A percentile compares a stretch with the other conserved stretches of the same genome.
These are phyloP conservation scores for Myathropa florea DNA, from an alignment of 2,888 invertebrate species.

Conservation along the genomic window DNA sequence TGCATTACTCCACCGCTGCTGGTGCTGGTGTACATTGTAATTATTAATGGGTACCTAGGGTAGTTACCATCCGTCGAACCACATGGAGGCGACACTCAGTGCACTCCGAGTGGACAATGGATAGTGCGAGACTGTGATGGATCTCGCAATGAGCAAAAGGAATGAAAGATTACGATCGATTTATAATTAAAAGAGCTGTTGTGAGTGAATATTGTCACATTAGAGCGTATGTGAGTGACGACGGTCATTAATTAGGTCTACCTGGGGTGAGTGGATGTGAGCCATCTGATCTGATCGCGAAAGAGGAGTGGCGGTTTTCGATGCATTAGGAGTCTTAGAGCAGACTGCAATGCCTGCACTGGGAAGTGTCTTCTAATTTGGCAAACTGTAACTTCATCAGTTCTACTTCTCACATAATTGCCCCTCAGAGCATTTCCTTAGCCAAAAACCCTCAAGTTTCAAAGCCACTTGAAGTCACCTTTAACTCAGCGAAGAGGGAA, in stretches of 20 bases:
- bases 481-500: background rate
- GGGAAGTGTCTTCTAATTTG: too few species aligned
- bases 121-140: constrained; percentile 20
- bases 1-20: constrained; percentile 36
- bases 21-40: constrained; percentile 55
- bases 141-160: constrained; percentile 14
- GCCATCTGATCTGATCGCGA: constrained; percentile 38
- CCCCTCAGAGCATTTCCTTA: too few species aligned
- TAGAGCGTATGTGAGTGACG: constrained; percentile 30
- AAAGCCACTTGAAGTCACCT: background rate
- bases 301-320: background rate
- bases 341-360: background rate
- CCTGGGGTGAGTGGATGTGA: constrained; percentile 26
- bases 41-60: constrained; percentile 64
- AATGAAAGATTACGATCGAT: constrained; percentile 69
- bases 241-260: constrained; percentile 17
- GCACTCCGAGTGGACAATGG: constrained; percentile 54
- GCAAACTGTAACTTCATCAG: too few species aligned
- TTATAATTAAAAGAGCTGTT: constrained; percentile 66
- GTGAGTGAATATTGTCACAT: constrained; percentile 48
- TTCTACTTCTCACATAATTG: too few species aligned
- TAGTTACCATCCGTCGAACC: constrained; percentile 16
- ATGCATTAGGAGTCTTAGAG: too few species aligned
- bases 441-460: too few species aligned
- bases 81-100: constrained; percentile 40